Conservation (phyloP, 2,113 vertebrate genomes). For the Puntigrus tetrazona region DNA sequence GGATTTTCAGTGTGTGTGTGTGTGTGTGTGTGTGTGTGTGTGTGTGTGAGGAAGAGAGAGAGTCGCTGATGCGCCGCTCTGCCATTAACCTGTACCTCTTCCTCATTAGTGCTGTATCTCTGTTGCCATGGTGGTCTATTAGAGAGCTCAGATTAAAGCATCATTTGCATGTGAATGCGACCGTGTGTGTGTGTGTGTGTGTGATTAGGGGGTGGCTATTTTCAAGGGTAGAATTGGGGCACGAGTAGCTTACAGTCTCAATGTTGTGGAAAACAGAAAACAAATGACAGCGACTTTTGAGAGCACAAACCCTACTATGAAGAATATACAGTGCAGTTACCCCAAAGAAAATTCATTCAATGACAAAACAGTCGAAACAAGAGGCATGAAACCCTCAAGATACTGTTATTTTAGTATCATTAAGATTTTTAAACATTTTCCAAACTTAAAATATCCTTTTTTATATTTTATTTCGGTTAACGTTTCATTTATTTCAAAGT, state of each 20-base stretch:
- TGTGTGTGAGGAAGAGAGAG: constrained; percentile 26
- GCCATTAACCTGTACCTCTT: constrained; percentile 59
- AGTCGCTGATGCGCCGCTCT: constrained; percentile 28
- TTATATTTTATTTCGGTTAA: too few species aligned
- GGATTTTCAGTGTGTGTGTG: constrained; percentile 16
- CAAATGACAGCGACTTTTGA: constrained; percentile 4
- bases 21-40: constrained; percentile 20
- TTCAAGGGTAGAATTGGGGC: constrained; percentile 31
- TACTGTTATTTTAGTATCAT: background rate
- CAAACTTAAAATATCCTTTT: too few species aligned
- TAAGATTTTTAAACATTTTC: background rate
- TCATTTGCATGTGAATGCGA: constrained; percentile 60
- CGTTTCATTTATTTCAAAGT: too few species aligned
- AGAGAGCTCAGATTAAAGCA: constrained; percentile 59
- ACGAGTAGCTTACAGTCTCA: constrained; percentile 26
- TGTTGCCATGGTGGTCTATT: constrained; percentile 63
- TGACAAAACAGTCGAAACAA: background rate
- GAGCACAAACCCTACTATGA: background rate
- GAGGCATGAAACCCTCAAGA: background rate
- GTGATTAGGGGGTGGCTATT: constrained; percentile 51
- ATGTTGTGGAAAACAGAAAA: constrained; percentile 23
- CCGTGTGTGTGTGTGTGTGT: constrained; percentile 38
- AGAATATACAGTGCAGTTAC: background rate
- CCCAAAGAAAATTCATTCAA: background rate
- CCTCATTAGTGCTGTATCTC: constrained; percentile 61